phyloP scores from a whole-genome alignment of 2,113 vertebrate genomes.

The Leptosomus discolor region DNA sequence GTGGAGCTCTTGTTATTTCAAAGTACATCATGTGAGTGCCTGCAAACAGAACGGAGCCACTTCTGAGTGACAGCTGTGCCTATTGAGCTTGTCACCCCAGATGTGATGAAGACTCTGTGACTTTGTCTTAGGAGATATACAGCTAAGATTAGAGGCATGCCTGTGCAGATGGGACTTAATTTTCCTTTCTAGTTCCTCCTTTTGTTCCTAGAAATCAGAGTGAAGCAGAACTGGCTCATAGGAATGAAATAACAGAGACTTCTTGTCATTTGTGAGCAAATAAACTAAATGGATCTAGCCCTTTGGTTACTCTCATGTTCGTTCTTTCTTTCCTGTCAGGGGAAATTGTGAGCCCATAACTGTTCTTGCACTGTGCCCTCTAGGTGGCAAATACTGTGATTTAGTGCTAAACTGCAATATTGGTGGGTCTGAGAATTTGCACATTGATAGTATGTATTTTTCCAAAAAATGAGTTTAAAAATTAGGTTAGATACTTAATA shows the following conservation, averaged over 20 bases:
- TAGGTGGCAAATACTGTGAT: neutral
- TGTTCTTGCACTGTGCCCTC: neutral
- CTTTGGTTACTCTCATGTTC: neutral
- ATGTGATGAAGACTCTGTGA: accelerated
- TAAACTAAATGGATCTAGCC: neutral
- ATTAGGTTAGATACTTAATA: neutral
- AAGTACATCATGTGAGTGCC: neutral
- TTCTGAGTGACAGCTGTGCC: neutral
- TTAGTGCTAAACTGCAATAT: neutral
- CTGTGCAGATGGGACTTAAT: neutral
- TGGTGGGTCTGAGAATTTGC: neutral
- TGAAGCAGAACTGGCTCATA: neutral
- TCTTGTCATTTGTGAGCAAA: neutral
- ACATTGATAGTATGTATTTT: neutral
- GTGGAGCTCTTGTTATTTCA: neutral
- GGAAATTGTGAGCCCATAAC: neutral
- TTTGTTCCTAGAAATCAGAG: neutral
- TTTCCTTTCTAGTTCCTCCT: neutral
- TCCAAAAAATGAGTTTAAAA: neutral
- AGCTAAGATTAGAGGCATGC: neutral
- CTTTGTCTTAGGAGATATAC: neutral
- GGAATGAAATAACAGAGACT: neutral
- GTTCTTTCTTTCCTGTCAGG: neutral
- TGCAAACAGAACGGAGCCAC: neutral
- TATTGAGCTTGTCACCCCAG: neutral